phyloP scores from a whole-genome alignment of 2,888 invertebrate genomes.

The Orthosia cruda region DNA sequence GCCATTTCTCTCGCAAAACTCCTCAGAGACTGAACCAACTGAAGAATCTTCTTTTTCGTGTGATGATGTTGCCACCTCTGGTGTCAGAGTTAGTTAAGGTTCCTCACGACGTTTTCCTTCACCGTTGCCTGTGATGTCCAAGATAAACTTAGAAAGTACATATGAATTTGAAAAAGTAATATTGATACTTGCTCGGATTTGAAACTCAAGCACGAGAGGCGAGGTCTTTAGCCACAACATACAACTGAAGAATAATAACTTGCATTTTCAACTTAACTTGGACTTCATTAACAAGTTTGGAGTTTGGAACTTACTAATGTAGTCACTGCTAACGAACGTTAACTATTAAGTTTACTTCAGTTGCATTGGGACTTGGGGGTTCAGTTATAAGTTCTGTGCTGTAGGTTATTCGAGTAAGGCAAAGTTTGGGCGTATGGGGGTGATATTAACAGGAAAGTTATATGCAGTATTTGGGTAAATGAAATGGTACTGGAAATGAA shows the following conservation, averaged over 20 bases:
- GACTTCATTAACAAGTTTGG: slow-evolving; percentile 33
- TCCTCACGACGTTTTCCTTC: too few relatives aligned
- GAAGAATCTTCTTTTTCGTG: not conserved
- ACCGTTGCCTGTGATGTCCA: too few relatives aligned
- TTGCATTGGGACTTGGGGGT: slow-evolving; percentile 34
- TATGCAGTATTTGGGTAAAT: not conserved
- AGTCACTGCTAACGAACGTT: slow-evolving; percentile 34
- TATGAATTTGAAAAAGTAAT: too few relatives aligned
- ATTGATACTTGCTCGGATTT: too few relatives aligned
- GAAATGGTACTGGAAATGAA: too few relatives aligned
- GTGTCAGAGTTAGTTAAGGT: too few relatives aligned
- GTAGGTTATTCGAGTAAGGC: slow-evolving; percentile 8
- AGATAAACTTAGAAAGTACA: too few relatives aligned
- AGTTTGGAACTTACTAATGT: slow-evolving; percentile 9
- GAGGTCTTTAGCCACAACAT: too few relatives aligned
- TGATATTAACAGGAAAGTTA: slow-evolving; percentile 8
- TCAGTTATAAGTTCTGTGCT: slow-evolving; percentile 1
- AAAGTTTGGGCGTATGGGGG: slow-evolving; percentile 26
- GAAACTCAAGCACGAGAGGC: too few relatives aligned
- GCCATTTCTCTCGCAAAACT: not conserved
- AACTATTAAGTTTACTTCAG: slow-evolving; percentile 52
- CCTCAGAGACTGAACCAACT: not conserved
- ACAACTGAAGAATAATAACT: slow-evolving; percentile 1
- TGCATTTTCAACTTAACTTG: slow-evolving; percentile 9
- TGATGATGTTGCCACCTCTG: too few relatives aligned